These are phyloP conservation scores for Anagrus nilaparvatae DNA, from an alignment of 1,140 invertebrate genomes.

Conservation along the genomic window DNA sequence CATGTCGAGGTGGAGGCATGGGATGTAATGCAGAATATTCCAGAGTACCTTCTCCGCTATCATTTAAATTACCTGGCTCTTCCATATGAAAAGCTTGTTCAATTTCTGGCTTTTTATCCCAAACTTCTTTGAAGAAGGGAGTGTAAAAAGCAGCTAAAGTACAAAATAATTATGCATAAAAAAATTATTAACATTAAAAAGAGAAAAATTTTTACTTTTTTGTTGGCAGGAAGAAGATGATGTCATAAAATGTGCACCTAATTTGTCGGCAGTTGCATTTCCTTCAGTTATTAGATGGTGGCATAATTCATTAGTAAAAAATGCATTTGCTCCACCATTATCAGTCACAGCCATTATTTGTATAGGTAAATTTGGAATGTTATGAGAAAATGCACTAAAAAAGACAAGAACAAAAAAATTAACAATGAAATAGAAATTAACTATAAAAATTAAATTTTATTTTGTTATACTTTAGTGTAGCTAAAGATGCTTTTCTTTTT, in stretches of 20 bases:
- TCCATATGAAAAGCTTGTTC: conserved; percentile 88
- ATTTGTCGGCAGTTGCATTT: conserved; percentile 80
- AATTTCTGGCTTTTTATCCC: conserved; percentile 91
- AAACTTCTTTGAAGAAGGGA: conserved; percentile 91
- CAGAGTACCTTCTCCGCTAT: conserved; percentile 59
- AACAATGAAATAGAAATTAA: background rate
- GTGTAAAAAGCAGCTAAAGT: conserved; percentile 84
- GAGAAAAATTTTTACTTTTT: conserved; percentile 58
- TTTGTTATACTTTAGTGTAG: conserved; percentile 74
- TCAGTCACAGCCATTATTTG: conserved; percentile 91
- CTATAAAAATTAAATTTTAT: background rate
- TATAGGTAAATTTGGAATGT: conserved; percentile 88
- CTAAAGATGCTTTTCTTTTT: conserved; percentile 87
- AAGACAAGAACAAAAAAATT: conserved; percentile 12
- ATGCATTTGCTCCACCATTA: conserved; percentile 72
- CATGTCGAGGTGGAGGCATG: conserved; percentile 58
- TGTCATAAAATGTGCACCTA: conserved; percentile 89
- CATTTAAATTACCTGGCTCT: conserved; percentile 54
- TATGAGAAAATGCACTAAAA: conserved; percentile 82
- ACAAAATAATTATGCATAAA: no score
- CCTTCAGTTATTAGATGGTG: conserved; percentile 88
- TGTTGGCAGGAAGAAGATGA: conserved; percentile 69
- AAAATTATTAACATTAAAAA: no score
- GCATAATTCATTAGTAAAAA: conserved; percentile 80
- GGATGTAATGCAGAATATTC: conserved; percentile 54